Conservation (phyloP, 2,797 vertebrate genomes). For the Chiloscyllium punctatum region DNA sequence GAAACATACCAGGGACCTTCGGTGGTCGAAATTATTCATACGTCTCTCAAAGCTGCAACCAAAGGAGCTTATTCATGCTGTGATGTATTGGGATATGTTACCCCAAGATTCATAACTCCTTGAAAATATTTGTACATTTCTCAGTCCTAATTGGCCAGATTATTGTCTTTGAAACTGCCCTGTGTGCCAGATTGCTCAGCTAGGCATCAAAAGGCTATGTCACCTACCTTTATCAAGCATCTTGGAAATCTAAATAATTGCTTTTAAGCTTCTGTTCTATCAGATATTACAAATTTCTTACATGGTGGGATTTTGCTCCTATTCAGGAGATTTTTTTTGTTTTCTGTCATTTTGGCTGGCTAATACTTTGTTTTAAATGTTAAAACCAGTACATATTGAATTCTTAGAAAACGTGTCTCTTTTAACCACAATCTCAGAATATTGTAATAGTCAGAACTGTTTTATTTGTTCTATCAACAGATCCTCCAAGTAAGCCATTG, state of each 20-base stretch:
- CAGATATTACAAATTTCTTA: neutral
- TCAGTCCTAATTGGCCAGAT: neutral
- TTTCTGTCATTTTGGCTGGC: neutral
- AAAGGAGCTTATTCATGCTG: neutral
- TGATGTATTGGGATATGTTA: neutral
- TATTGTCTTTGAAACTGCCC: neutral
- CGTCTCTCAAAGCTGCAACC: neutral
- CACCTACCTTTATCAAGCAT: neutral
- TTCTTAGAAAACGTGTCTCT: neutral
- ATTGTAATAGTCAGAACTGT: neutral
- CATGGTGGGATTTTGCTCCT: neutral
- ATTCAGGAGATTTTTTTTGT: neutral
- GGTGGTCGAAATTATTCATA: neutral
- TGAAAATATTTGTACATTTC: neutral
- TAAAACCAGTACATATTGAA: neutral
- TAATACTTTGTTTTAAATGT: neutral
- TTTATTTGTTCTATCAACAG: neutral
- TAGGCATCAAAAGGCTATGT: too few relatives aligned
- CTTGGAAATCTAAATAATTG: neutral
- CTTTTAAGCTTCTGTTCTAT: neutral
- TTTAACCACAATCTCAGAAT: neutral
- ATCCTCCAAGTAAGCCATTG: constrained; percentile 28
- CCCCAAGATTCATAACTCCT: neutral
- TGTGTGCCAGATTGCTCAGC: neutral
- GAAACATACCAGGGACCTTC: neutral